Evolutionary conservation across 2,113 vertebrate species (phyloP), one percentile per base, ranked within the genome.

Genomic region (Otolemur garnettii): DNA sequence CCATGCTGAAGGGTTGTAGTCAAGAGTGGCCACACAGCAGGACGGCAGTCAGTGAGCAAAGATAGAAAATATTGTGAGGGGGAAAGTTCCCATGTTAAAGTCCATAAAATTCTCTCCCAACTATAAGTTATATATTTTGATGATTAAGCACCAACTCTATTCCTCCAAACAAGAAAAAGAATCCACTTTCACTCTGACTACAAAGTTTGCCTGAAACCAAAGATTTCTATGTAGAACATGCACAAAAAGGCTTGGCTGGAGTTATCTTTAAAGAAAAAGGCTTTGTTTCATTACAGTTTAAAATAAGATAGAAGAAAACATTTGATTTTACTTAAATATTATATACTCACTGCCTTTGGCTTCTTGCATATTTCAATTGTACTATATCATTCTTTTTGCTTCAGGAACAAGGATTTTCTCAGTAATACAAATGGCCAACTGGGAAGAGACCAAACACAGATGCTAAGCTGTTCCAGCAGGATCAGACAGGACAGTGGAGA

Each of bases 101-200:
- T 79, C 10, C 59, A 11, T 64, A 94, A 66, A 77, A 15, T n/a
- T 81, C 9, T 84, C 75, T 15, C 30, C 28, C 21, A 50, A 11
- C 53, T 77, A 28, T 72, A 95, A 66, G 24, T 38, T n/a, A n/a
- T 2, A 14, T 53, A 77, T 92, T 95, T 96, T 93, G 13, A 2
- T 69, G 77, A 69, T n/a, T 74, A 92, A 62, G 17, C 21, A 82
- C 15, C 24, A 82, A 5, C 85, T 0, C 5, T 33, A 38, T 53
- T 0, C 19, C 28, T 4, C 26, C 45, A 80, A 80, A 5, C 8
- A 75, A 74, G 24, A 33, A 17, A 79, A 33, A 69, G 0, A 90
- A 95, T 80, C 35, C 12, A n/a, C 62, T 94, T 95, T 91, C 17
- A 78, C 74, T 89, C 42, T 77, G 45, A 95, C 18, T 92, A 50